Evolutionary conservation across 2,797 vertebrate genomes (phyloP).

Genomic region (Simalia tracyae): DNA sequence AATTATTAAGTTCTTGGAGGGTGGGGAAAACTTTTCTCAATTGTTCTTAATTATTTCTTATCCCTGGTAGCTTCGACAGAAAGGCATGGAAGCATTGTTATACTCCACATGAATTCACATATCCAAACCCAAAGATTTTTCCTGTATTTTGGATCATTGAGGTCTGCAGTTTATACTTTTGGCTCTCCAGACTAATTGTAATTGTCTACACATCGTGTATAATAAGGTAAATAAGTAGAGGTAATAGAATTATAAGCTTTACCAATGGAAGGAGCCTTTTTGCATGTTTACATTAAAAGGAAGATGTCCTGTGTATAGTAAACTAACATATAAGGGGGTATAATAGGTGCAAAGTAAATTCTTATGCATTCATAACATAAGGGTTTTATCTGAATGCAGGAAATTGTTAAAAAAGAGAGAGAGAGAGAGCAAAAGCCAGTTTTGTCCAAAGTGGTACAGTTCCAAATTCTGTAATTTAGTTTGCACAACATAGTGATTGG

Average conservation of each 20-base stretch:
- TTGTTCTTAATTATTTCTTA: neutral
- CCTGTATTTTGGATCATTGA: neutral
- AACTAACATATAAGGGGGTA: neutral
- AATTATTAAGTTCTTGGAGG: neutral
- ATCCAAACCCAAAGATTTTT: neutral
- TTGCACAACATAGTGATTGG: neutral
- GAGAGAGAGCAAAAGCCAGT: neutral
- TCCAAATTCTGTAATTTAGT: neutral
- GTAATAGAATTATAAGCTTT: neutral
- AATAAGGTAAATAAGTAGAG: neutral
- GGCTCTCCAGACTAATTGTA: neutral
- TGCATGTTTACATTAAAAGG: neutral
- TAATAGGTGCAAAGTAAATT: too few relatives aligned
- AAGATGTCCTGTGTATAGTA: neutral
- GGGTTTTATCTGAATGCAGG: neutral
- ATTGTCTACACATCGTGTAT: neutral
- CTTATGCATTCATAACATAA: neutral
- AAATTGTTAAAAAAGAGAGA: neutral
- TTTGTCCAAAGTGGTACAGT: neutral
- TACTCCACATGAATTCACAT: conserved; percentile 29
- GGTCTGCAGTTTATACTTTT: neutral
- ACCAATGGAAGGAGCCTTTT: neutral
- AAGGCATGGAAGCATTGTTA: neutral
- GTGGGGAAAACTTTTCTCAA: neutral
- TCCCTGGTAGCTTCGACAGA: neutral